These are phyloP conservation scores for Lophura swinhoii DNA, from an alignment of 2,797 vertebrate genomes.

Conservation along the genomic window DNA sequence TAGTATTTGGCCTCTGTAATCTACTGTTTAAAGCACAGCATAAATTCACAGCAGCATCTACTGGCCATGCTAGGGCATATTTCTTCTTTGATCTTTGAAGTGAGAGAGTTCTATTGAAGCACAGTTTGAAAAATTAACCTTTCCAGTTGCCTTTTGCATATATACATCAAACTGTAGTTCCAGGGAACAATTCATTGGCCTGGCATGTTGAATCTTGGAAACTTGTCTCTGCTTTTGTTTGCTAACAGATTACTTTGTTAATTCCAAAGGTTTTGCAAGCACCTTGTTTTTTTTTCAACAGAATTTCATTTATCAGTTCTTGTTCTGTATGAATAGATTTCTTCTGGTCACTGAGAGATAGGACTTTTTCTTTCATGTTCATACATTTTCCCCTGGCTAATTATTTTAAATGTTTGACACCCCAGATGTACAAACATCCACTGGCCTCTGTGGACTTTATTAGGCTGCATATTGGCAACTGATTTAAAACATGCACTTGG, in stretches of 20 bases:
- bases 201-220: conserved; percentile 24
- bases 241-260: conserved; percentile 20
- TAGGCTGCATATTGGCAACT: not conserved
- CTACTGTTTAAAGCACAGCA: not conserved
- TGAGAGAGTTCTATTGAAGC: conserved; percentile 28
- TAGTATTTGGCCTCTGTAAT: not conserved
- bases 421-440: not conserved
- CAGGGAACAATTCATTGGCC: conserved; percentile 32
- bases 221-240: conserved; percentile 61
- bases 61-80: not conserved
- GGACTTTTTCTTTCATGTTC: not conserved
- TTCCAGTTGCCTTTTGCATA: conserved; percentile 28
- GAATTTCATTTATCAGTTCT: not conserved
- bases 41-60: conserved; percentile 14
- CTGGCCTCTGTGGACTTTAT: not conserved
- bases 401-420: not conserved
- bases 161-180: conserved; percentile 45
- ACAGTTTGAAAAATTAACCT: conserved; percentile 47
- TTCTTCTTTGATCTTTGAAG: conserved; percentile 39
- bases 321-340: not conserved
- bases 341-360: not conserved
- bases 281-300: not conserved
- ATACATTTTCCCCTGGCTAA: not conserved
- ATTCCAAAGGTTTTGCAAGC: conserved; percentile 8
- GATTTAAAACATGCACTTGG: not conserved